Conservation (phyloP, 2,888 invertebrate species). For the Cantharis lateralis region DNA sequence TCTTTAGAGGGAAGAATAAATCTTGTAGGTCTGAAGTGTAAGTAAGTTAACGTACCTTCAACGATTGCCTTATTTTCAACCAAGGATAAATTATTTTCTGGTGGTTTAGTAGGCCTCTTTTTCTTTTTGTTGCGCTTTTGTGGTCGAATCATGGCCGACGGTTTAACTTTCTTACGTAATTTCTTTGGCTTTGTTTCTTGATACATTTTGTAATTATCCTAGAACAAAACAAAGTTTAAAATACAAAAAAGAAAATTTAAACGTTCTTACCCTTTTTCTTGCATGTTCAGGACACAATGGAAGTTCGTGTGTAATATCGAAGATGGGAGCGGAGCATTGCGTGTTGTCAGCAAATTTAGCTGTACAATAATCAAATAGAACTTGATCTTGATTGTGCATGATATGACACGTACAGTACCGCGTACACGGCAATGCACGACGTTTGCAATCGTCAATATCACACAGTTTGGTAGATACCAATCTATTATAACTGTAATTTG, state of each 20-base stretch:
- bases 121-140: conserved; percentile 63
- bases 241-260: neutral
- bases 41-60: conserved; percentile 1
- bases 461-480: conserved; percentile 35
- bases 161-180: conserved; percentile 64
- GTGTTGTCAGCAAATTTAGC: conserved; percentile 80
- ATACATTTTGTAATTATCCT: conserved; percentile 82
- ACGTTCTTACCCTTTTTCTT: conserved; percentile 68
- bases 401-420: conserved; percentile 85
- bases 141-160: conserved; percentile 60
- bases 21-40: neutral
- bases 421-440: conserved; percentile 72
- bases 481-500: conserved; percentile 30
- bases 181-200: conserved; percentile 78
- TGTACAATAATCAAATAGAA: conserved; percentile 74
- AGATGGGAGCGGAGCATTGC: conserved; percentile 78
- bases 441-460: conserved; percentile 45
- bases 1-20: too few species aligned
- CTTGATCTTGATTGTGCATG: conserved; percentile 81
- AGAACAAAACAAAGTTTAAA: conserved; percentile 24
- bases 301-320: conserved; percentile 77
- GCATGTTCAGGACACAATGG: conserved; percentile 88
- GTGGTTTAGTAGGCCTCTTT: conserved; percentile 44
- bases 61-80: conserved; percentile 3
- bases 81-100: conserved; percentile 36